phyloP scores from a whole-genome alignment of 2,797 vertebrate genomes.

The Mycteria americana region DNA sequence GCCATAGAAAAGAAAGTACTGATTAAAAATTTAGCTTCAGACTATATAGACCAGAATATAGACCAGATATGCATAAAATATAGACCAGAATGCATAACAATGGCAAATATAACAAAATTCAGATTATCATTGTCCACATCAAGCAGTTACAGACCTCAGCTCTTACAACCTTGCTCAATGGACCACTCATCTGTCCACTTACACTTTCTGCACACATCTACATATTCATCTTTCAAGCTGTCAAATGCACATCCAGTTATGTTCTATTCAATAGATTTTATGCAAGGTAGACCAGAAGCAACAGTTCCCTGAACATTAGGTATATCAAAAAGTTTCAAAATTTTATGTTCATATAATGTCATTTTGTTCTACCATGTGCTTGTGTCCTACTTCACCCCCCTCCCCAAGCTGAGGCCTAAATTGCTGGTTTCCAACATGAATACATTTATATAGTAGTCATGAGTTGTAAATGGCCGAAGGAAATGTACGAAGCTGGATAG shows the following conservation, averaged over 20 bases:
- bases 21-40: background rate
- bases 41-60: background rate
- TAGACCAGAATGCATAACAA: background rate
- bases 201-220: background rate
- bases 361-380: background rate
- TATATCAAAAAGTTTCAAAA: background rate
- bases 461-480: background rate
- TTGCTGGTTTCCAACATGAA: background rate
- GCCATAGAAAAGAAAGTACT: background rate
- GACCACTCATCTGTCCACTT: background rate
- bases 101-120: background rate
- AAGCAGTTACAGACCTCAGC: background rate
- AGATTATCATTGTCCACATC: background rate
- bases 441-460: background rate
- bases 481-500: background rate
- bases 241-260: background rate
- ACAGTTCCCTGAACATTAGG: background rate
- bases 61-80: no score
- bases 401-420: rapidly evolving
- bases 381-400: background rate
- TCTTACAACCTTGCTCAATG: background rate
- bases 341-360: background rate
- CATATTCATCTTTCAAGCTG: background rate
- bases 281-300: background rate
- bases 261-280: background rate